Evolutionary conservation across 2,113 vertebrate species (phyloP), one percentile per base, ranked within the genome.

Genomic region (Seriola rivoliana): DNA sequence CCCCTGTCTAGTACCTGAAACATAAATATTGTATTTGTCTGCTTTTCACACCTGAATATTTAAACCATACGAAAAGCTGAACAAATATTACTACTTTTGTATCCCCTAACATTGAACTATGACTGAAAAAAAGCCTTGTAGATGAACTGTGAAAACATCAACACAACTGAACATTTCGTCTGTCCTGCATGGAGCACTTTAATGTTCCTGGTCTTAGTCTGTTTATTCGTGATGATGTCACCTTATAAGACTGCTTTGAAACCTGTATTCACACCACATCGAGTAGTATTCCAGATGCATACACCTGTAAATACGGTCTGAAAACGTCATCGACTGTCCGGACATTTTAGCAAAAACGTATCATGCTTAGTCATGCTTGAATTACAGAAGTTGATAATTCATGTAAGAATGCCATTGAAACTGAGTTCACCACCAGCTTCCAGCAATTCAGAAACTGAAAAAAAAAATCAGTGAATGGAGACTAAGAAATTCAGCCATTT

Each of bases 131-230:
- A 78, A 36, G 17, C 19, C 80, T 82, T 79, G 82, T 88, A 86
- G 82, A 85, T 73, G 68, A 89, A 86, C 72, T 93, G 79, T 90
- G 83, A 89, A 92, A 85, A 85, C 75, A 12, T 59, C 75, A 78
- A 87, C 85, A 81, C 80, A 73, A 62, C 60, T 93, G 90, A 91
- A 91, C 89, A 92, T 93, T 91, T 81, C 74, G 91, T 94, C 88
- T 88, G 92, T 93, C 92, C 93, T 94, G 95, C 94, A 95, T 95
- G 92, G 93, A 94, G 94, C 94, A 93, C 94, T 95, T 95, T 94
- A 95, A 92, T 92, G 93, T 93, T 93, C 89, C 86, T 88, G 84
- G 82, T 93, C 84, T 89, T 86, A 88, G 75, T 90, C 86, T 87
- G 82, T 91, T 90, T 89, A 73, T 90, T 86, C 52, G 88, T 93